Conservation (phyloP, 2,797 vertebrate genomes). For the Sparus aurata region DNA sequence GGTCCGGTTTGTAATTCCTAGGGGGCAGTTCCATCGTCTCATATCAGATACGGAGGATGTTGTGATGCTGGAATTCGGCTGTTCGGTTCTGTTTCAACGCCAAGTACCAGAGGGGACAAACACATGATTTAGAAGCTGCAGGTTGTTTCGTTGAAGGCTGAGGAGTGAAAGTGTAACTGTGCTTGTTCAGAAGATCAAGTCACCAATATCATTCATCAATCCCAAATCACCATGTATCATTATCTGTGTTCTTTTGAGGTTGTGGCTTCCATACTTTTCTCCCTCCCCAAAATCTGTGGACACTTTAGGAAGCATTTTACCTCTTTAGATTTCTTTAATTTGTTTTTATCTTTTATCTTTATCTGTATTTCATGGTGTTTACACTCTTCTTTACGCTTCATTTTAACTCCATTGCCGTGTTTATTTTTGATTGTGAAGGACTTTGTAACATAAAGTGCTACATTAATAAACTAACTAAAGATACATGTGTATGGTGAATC, state of each 20-base stretch:
- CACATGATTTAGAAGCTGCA: not conserved
- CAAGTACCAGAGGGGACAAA: not conserved
- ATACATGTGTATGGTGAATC: not conserved
- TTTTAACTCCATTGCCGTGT: not conserved
- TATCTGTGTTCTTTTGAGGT: not conserved
- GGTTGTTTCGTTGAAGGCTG: not conserved
- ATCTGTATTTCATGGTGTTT: not conserved
- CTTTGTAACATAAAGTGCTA: not conserved
- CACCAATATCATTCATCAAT: not conserved
- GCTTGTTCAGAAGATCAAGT: no score
- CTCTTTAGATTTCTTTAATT: not conserved
- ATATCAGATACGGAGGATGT: not conserved
- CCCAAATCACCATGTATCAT: not conserved
- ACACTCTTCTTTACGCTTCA: not conserved
- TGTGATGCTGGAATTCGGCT: not conserved
- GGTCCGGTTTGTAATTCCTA: constrained; percentile 18
- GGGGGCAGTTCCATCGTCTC: constrained; percentile 14
- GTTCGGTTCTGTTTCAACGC: not conserved
- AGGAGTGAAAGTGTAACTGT: no score
- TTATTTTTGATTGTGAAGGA: not conserved
- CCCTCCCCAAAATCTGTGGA: no score
- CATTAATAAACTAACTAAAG: not conserved
- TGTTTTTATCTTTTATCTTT: not conserved
- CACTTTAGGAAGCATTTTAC: not conserved
- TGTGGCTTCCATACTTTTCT: not conserved